Evolutionary conservation across 2,113 vertebrate genomes (phyloP), one percentile per base, ranked within the genome.

Genomic region (Chaetodon trifascialis): DNA sequence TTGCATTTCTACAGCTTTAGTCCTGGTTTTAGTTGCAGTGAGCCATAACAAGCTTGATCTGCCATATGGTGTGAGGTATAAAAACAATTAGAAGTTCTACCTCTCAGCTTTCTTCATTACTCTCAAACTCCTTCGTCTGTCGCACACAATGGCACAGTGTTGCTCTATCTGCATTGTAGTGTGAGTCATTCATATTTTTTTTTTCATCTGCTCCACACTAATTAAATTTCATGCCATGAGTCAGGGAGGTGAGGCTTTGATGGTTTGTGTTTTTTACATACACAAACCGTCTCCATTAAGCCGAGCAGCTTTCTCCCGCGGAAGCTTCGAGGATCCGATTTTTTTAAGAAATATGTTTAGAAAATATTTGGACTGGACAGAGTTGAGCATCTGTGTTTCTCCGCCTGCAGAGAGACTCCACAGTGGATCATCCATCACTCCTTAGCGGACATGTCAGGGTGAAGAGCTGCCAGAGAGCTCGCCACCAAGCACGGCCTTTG

Each of bases 361-460:
- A 67, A 63, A 73, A 23, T 46, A 76, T 84, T 75, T 82, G 77
- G 69, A 86, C 40, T 30, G 42, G 60, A 56, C 74, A 69, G 63
- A 78, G 64, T 46, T n/a, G 54, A 86, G 80, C 85, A 87, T 91
- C 65, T 93, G 84, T 77, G 79, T 74, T 74, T 60, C 55, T 68
- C 17, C 30, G 82, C 88, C 84, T 76, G 80, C 84, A 80, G 82
- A 87, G 80, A 84, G 59, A 56, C 76, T 91, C 77, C 58, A 19
- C 73, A 40, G 79, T 70, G 52, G 76, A 55, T 86, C 89, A 86
- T 91, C 79, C 86, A 89, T 94, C 91, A 91, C 79, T 84, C 64
- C 73, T 89, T 74, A 73, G 88, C 80, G 77, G 89, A 85, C 77
- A 80, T 82, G 83, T 86, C 73, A 79, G 83, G 47, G 77, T 88